Conservation (phyloP, 2,113 vertebrate species). For the Pyxicephalus adspersus region DNA sequence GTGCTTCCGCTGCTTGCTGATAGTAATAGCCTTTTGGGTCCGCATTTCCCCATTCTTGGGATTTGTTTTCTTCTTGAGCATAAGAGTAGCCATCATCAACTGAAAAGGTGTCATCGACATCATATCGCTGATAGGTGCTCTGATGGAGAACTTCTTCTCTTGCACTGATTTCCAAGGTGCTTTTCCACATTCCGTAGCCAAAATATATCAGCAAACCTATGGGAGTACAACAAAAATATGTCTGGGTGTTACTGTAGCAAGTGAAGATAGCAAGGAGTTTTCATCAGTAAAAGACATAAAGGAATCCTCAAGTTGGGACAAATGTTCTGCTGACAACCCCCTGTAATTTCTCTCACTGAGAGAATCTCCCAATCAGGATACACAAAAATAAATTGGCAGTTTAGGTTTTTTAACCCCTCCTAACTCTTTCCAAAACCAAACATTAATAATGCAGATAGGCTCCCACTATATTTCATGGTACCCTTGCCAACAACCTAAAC, state of each 20-base stretch:
- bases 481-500: too few species aligned
- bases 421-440: too few species aligned
- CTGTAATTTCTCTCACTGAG: too few species aligned
- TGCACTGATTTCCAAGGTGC: slow-evolving; percentile 88
- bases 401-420: too few species aligned
- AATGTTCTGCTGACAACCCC: too few species aligned
- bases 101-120: slow-evolving; percentile 86
- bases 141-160: slow-evolving; percentile 86
- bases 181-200: slow-evolving; percentile 96
- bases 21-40: slow-evolving; percentile 80
- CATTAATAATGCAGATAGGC: too few species aligned
- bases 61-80: slow-evolving; percentile 71
- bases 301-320: too few species aligned
- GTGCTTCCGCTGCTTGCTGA: slow-evolving; percentile 78
- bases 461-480: too few species aligned
- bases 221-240: neutral
- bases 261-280: too few species aligned
- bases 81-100: slow-evolving; percentile 75
- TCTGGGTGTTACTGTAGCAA: neutral
- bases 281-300: too few species aligned
- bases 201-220: slow-evolving; percentile 93
- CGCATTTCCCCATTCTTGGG: slow-evolving; percentile 76
- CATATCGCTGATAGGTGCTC: slow-evolving; percentile 93
- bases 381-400: too few species aligned
- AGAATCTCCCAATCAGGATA: too few species aligned